These are phyloP conservation scores for Onychomys leucogaster DNA, from an alignment of 2,797 vertebrate genomes.

Conservation along the genomic window DNA sequence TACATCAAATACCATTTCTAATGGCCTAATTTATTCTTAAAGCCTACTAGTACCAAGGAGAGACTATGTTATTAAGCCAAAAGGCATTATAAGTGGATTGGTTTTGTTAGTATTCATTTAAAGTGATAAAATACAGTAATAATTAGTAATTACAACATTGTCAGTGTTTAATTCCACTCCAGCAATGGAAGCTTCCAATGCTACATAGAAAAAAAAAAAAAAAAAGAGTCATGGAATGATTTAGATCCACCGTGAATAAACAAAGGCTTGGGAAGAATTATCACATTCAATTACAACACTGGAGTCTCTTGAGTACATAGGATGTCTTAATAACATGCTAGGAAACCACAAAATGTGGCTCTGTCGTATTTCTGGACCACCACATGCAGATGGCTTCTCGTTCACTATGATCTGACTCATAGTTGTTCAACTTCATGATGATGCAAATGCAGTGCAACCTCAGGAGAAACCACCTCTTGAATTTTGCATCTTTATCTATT, in stretches of 20 bases:
- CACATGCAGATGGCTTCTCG: background rate
- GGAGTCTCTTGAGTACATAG: constrained; percentile 17
- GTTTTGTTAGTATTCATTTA: background rate
- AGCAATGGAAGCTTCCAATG: constrained; percentile 28
- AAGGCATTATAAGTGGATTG: background rate
- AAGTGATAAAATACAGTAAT: background rate
- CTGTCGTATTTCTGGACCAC: background rate
- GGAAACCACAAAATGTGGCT: background rate
- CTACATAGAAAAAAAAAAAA: background rate
- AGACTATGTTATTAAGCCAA: background rate
- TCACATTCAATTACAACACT: background rate
- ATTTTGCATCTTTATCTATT: background rate
- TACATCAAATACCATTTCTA: background rate
- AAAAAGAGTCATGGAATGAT: background rate
- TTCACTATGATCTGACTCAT: background rate
- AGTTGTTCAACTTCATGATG: background rate
- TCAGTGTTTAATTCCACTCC: constrained; percentile 42
- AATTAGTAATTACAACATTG: constrained; percentile 29
- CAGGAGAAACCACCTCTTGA: background rate
- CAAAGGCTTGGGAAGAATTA: constrained; percentile 8
- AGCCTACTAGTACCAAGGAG: background rate
- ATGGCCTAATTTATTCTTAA: background rate
- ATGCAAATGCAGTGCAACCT: background rate
- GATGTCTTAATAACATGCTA: constrained; percentile 1
- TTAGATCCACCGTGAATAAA: constrained; percentile 23